phyloP scores from a whole-genome alignment of 2,113 vertebrate genomes.

The Silurus glanis region DNA sequence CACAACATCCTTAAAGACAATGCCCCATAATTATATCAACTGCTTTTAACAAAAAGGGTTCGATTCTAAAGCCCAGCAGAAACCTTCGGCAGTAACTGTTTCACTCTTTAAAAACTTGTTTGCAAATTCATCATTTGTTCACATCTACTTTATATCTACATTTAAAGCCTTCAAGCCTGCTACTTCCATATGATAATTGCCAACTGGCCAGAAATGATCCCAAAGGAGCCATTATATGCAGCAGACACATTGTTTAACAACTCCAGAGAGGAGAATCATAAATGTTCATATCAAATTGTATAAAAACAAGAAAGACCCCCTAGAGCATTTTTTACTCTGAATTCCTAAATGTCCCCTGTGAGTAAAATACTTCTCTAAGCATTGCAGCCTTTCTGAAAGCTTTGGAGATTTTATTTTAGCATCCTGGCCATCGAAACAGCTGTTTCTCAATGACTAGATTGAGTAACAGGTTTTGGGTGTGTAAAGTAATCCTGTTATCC shows the following conservation, averaged over 20 bases:
- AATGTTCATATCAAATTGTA: constrained; percentile 34
- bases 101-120: constrained; percentile 16
- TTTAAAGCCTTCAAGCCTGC: constrained; percentile 24
- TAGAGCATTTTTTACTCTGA: neutral
- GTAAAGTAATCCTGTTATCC: constrained; percentile 15
- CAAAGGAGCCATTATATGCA: constrained; percentile 10
- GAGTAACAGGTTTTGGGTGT: constrained; percentile 37
- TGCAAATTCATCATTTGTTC: constrained; percentile 14
- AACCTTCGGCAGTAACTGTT: constrained; percentile 10
- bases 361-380: constrained; percentile 26
- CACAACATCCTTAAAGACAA: neutral
- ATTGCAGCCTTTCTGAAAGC: constrained; percentile 13
- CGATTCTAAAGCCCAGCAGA: constrained; percentile 7
- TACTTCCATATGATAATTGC: neutral
- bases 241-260: constrained; percentile 20
- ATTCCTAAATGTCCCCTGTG: neutral
- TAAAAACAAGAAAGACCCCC: constrained; percentile 30
- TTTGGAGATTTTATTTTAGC: constrained; percentile 29
- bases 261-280: constrained; percentile 22
- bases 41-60: neutral
- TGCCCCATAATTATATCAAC: neutral
- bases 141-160: constrained; percentile 17
- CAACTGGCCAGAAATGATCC: constrained; percentile 28
- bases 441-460: neutral
- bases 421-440: neutral